A percentile compares a stretch with the other conserved stretches of the same genome.
These are phyloP conservation scores for Tiaroga cobitis DNA, from an alignment of 2,797 vertebrate genomes.

Conservation along the genomic window DNA sequence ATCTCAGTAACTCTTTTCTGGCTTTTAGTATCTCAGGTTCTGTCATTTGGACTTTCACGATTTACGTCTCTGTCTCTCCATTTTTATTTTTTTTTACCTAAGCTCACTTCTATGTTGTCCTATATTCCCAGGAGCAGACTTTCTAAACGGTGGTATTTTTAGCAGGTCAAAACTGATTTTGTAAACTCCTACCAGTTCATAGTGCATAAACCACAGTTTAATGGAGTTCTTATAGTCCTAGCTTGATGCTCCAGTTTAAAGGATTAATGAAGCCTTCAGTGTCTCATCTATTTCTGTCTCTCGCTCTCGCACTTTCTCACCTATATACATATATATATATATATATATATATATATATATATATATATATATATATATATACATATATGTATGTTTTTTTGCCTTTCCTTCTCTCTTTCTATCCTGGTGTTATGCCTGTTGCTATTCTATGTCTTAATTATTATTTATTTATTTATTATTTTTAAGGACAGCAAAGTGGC, in stretches of 20 bases:
- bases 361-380: no score
- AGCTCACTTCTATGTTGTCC: conserved; percentile 13
- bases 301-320: conserved; percentile 6
- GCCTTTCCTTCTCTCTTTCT: no score
- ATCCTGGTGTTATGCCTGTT: no score
- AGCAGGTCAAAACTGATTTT: conserved; percentile 3
- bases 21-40: conserved; percentile 44
- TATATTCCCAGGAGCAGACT: not conserved
- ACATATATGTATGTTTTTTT: no score
- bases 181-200: conserved; percentile 10
- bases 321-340: not conserved
- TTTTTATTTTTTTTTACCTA: not conserved
- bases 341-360: not conserved
- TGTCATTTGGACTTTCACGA: conserved; percentile 37
- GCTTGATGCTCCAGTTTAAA: conserved; percentile 22
- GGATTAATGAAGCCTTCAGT: conserved; percentile 23
- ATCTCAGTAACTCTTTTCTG: conserved; percentile 54
- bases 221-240: not conserved
- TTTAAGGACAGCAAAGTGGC: no score
- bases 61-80: conserved; percentile 23
- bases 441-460: not conserved
- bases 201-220: conserved; percentile 16
- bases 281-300: conserved; percentile 19
- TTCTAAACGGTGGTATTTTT: not conserved
- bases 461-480: not conserved